phyloP scores from a whole-genome alignment of 2,888 invertebrate genomes.

The Microplitis manilae region DNA sequence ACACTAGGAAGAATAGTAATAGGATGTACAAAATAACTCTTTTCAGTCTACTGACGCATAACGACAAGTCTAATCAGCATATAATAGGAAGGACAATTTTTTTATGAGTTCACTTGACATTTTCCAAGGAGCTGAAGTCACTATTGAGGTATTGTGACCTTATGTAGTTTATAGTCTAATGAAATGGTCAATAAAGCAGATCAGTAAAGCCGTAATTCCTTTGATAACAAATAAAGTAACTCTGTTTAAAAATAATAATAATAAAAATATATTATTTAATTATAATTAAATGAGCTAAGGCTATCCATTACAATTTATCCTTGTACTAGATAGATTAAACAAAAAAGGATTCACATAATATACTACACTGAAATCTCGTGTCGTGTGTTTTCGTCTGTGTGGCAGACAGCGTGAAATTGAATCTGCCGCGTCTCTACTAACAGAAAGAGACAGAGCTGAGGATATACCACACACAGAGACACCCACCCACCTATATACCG shows the following conservation, averaged over 20 bases:
- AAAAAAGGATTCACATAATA: constrained; percentile 10
- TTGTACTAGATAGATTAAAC: background rate
- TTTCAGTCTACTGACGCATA: no score
- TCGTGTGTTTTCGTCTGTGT: constrained; percentile 12
- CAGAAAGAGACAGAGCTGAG: constrained; percentile 18
- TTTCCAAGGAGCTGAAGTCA: no score
- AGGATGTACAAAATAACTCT: no score
- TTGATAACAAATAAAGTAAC: no score
- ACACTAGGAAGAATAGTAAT: no score
- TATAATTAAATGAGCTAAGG: background rate
- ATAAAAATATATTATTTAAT: background rate
- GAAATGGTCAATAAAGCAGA: background rate
- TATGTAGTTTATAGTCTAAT: background rate
- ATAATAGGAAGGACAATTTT: no score
- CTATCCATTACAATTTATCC: background rate
- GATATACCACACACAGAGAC: constrained; percentile 13
- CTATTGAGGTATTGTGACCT: no score
- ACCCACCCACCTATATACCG: background rate
- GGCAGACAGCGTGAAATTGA: constrained; percentile 44
- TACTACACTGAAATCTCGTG: constrained; percentile 17
- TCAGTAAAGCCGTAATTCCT: no score
- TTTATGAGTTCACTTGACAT: no score
- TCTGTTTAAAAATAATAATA: background rate
- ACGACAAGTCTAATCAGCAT: no score
- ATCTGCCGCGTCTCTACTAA: constrained; percentile 33